phyloP scores from a whole-genome alignment of 2,888 invertebrate genomes.

The Eupithecia insigniata region DNA sequence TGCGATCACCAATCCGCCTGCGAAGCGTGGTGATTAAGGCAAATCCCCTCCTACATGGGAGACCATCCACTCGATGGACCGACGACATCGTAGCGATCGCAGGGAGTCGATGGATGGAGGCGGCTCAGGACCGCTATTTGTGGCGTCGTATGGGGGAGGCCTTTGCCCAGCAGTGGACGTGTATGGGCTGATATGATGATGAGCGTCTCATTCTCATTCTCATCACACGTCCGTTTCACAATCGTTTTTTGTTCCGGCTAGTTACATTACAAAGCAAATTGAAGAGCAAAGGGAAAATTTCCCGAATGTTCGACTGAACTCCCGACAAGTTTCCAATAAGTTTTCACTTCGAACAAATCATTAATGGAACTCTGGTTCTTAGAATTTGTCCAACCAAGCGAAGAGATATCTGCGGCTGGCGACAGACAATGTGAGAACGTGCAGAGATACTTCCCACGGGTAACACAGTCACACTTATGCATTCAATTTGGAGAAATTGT shows the following conservation, averaged over 20 bases:
- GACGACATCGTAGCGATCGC: too few species aligned
- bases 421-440: neutral
- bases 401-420: constrained; percentile 7
- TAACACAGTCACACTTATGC: neutral
- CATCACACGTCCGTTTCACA: neutral
- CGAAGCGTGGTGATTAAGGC: too few species aligned
- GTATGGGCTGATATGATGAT: too few species aligned
- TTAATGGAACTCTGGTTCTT: constrained; percentile 2
- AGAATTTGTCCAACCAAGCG: constrained; percentile 17
- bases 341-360: constrained; percentile 24
- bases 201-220: neutral
- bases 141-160: too few species aligned
- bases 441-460: neutral
- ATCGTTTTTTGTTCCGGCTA: neutral
- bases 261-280: constrained; percentile 5
- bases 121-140: too few species aligned
- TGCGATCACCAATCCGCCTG: too few species aligned
- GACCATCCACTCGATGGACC: too few species aligned
- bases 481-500: neutral
- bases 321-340: constrained; percentile 22
- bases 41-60: too few species aligned
- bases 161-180: too few species aligned
- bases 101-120: too few species aligned
- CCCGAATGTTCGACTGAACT: neutral
- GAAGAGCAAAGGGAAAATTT: constrained; percentile 10